phyloP scores from a whole-genome alignment of 2,888 invertebrate genomes.

The Bugulina stolonifera region DNA sequence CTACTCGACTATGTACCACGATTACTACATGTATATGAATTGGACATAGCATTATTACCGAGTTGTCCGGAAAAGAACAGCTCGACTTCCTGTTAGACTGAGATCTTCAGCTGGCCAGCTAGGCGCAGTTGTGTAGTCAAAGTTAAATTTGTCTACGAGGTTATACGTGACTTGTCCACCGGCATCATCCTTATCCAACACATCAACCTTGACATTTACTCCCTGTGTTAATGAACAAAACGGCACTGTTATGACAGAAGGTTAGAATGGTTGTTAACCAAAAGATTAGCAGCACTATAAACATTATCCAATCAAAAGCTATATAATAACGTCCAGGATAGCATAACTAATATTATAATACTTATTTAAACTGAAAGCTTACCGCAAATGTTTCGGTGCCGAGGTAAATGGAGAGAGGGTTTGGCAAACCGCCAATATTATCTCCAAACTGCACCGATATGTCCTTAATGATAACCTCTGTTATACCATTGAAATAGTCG shows the following conservation, averaged over 20 bases:
- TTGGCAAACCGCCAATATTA: background rate
- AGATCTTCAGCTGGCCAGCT: constrained; percentile 3
- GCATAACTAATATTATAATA: no score
- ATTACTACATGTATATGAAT: no score
- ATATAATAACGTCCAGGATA: no score
- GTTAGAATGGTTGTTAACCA: no score
- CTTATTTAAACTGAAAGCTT: background rate
- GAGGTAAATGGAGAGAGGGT: background rate
- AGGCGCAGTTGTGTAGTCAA: background rate
- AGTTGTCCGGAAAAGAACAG: background rate
- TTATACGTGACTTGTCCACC: background rate
- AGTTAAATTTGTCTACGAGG: background rate
- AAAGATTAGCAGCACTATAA: no score
- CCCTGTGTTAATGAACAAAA: no score
- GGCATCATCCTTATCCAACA: background rate
- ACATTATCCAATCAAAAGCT: no score
- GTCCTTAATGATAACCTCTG: background rate
- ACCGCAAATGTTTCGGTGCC: background rate
- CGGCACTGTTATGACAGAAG: no score
- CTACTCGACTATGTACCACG: no score
- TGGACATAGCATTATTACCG: no score
- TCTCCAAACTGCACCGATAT: background rate
- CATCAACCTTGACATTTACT: constrained; percentile 8
- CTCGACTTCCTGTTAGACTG: background rate
- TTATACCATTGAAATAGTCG: background rate